Evolutionary conservation across 2,113 vertebrate species (phyloP).

Genomic region (Sapajus apella): DNA sequence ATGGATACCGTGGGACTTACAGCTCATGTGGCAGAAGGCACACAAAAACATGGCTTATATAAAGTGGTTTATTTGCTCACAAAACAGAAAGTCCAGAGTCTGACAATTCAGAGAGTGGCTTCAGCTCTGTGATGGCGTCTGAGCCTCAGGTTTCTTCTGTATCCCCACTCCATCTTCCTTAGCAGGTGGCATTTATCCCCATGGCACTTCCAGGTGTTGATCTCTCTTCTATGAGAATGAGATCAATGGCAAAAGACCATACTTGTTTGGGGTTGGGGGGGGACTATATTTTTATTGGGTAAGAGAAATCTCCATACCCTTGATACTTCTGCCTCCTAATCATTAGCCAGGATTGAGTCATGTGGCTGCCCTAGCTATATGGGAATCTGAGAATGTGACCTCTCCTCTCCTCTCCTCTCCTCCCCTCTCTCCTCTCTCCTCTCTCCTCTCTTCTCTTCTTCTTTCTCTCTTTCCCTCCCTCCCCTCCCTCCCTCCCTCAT

Average conservation of each 20-base stretch:
- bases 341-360: background rate
- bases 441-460: too few relatives aligned
- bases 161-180: background rate
- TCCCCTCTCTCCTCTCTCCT: too few relatives aligned
- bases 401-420: background rate
- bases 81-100: background rate
- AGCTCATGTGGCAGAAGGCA: background rate
- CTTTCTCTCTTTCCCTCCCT: background rate
- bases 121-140: background rate
- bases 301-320: background rate
- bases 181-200: background rate
- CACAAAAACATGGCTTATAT: background rate
- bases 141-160: background rate
- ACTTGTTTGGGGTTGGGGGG: background rate
- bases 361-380: background rate
- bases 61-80: background rate
- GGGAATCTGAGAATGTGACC: background rate
- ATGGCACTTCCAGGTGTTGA: background rate
- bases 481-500: too few relatives aligned
- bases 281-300: background rate
- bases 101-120: background rate
- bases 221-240: background rate
- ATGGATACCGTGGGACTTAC: fast-evolving
- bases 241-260: background rate
- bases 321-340: background rate